Percentiles rank a stretch among this genome's conserved stretches.
Evolutionary conservation across 2,888 invertebrate genomes (phyloP).

Genomic region (Tenthredo livida): DNA sequence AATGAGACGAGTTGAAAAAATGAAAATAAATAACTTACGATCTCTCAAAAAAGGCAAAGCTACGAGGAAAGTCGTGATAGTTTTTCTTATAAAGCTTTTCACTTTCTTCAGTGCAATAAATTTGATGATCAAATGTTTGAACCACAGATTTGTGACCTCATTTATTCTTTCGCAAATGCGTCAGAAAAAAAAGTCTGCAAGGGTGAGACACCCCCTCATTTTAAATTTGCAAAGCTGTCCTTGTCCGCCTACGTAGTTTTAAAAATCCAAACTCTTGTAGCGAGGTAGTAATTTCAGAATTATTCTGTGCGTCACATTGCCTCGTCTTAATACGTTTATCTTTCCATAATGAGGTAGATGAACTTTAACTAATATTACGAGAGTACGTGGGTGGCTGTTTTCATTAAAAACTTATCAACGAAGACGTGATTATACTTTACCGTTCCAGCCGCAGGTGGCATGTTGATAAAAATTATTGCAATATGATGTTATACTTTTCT

Average conservation of each 20-base stretch:
- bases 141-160: not conserved
- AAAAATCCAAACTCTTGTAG: not conserved
- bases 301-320: not conserved
- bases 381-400: not conserved
- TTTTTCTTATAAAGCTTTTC: not conserved
- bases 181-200: not conserved
- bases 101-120: not conserved
- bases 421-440: constrained; percentile 7
- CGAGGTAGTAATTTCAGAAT: not conserved
- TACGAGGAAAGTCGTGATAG: not conserved
- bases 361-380: not conserved
- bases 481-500: too few species aligned
- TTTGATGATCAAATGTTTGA: not conserved
- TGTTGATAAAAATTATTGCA: not conserved
- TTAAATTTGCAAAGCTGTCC: not conserved
- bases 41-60: not conserved
- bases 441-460: not conserved
- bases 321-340: not conserved
- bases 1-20: too few species aligned
- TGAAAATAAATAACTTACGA: not conserved
- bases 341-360: not conserved
- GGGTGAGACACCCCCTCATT: not conserved
- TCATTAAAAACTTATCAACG: constrained; percentile 30
- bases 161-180: not conserved
- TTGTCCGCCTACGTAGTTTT: not conserved